Evolutionary conservation across 2,797 vertebrate species (phyloP).

Genomic region (Chaetodon trifasciatus): DNA sequence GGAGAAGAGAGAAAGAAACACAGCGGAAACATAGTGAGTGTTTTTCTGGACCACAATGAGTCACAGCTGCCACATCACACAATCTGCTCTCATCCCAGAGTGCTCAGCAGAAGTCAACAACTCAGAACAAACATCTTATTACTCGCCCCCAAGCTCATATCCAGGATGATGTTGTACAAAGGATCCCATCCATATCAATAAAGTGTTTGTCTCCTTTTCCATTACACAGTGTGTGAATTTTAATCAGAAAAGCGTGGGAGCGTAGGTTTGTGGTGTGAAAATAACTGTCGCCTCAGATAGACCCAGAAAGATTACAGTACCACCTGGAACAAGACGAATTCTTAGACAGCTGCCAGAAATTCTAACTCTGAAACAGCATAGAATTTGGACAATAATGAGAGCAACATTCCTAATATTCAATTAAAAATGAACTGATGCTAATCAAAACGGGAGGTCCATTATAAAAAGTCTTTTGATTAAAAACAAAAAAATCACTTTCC

Average conservation of each 20-base stretch:
- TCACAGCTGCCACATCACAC: constrained; percentile 13
- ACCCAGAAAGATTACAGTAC: background rate
- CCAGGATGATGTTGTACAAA: background rate
- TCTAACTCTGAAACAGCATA: background rate
- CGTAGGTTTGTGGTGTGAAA: background rate
- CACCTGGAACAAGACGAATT: background rate
- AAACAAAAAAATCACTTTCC: too few species aligned
- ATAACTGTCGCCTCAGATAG: background rate
- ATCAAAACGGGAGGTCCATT: background rate
- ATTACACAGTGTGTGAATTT: constrained; percentile 13
- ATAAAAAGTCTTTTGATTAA: too few species aligned
- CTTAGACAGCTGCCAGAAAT: background rate
- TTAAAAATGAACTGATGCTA: background rate
- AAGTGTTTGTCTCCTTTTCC: constrained; percentile 6
- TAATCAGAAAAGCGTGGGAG: background rate
- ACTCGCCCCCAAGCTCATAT: background rate
- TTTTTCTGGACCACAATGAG: constrained; percentile 2
- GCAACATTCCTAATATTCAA: background rate
- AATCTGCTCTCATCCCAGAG: constrained; percentile 5
- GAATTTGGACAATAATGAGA: background rate
- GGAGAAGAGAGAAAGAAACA: constrained; percentile 5
- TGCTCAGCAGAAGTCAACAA: constrained; percentile 13
- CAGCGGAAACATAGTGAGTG: constrained; percentile 25
- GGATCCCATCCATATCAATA: constrained; percentile 2
- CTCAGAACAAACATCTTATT: constrained; percentile 26